Percentiles rank a stretch among this genome's conserved stretches.
phyloP scores from a whole-genome alignment of 2,113 vertebrate species.

The Hippopotamus amphibius region DNA sequence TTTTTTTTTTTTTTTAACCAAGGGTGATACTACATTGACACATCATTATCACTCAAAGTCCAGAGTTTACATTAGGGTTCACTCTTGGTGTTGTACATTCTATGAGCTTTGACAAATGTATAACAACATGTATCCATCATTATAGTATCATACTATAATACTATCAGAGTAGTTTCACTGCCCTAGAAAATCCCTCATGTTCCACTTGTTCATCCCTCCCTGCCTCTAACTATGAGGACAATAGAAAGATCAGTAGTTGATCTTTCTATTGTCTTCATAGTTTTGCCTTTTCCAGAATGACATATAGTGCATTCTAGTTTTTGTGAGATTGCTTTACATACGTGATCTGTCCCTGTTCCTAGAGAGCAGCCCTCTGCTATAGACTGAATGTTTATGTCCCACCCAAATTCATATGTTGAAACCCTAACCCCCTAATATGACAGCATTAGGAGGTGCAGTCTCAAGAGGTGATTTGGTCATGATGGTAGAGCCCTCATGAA shows the following conservation, averaged over 20 bases:
- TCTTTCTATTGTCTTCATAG: neutral
- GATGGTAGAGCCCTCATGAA: neutral
- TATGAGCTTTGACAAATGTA: neutral
- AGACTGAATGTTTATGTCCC: neutral
- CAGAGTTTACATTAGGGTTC: neutral
- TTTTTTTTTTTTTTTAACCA: neutral
- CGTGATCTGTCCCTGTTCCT: neutral
- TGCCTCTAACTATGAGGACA: too few species aligned
- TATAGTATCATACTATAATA: neutral
- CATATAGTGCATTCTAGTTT: accelerated
- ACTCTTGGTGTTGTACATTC: neutral
- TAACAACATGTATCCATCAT: neutral
- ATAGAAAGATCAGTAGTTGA: too few species aligned
- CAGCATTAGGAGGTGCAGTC: neutral
- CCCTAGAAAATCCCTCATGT: too few species aligned
- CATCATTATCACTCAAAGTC: neutral
- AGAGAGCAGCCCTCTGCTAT: neutral
- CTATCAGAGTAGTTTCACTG: neutral
- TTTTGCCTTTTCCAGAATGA: neutral
- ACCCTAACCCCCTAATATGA: neutral
- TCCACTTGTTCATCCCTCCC: neutral
- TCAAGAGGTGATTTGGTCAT: neutral
- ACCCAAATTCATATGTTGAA: neutral
- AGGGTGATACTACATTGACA: neutral
- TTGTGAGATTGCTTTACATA: neutral